Conservation (phyloP, 2,113 vertebrate species). For the Struthidea cinerea region DNA sequence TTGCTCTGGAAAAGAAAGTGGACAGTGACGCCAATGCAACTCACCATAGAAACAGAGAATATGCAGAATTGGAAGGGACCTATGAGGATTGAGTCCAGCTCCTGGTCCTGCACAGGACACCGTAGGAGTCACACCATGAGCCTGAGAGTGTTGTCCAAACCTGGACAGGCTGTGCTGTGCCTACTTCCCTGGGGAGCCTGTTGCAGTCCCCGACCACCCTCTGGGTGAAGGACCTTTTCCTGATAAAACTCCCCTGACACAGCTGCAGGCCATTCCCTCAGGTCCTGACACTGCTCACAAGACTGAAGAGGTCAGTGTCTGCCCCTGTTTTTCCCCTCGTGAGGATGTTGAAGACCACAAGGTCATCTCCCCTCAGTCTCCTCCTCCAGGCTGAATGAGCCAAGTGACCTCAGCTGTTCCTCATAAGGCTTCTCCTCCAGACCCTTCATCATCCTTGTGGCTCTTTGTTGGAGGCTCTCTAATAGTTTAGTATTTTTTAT, state of each 20-base stretch:
- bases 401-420: neutral
- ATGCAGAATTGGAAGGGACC: neutral
- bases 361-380: neutral
- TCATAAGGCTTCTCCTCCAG: neutral
- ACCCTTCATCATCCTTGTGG: neutral
- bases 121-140: neutral
- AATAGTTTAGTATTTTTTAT: neutral
- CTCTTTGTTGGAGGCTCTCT: neutral
- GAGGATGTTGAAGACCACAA: neutral
- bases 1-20: neutral
- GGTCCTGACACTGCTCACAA: neutral
- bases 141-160: neutral
- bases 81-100: neutral
- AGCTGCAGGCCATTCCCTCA: neutral
- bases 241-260: neutral
- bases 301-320: neutral
- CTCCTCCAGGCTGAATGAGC: neutral
- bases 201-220: neutral
- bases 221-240: neutral
- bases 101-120: neutral
- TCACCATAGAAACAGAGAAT: neutral
- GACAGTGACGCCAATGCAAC: neutral
- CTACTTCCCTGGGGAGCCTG: neutral
- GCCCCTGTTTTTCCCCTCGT: neutral
- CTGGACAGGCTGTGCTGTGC: neutral